Evolutionary conservation across 2,888 invertebrate genomes (phyloP).

Genomic region (Megalurothrips usitatus): DNA sequence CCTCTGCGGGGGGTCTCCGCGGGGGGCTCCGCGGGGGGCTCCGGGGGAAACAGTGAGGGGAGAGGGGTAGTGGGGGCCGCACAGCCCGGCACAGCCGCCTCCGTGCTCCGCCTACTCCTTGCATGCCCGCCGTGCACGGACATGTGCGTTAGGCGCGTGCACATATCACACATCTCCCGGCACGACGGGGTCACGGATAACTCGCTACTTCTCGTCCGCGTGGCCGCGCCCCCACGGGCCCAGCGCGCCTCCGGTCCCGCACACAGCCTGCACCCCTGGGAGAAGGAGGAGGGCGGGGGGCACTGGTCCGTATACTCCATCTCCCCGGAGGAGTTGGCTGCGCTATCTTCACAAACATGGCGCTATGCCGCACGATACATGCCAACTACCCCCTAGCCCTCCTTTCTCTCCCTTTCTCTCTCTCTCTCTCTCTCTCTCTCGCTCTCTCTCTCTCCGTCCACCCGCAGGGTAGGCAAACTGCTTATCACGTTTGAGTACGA

Average conservation of each 20-base stretch:
- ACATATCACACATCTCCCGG: neutral
- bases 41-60: no score
- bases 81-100: neutral
- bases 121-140: no score
- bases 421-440: no score
- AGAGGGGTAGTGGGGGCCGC: no score
- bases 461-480: constrained; percentile 6
- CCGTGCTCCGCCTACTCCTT: no score
- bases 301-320: neutral
- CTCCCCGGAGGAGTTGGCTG: neutral
- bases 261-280: neutral
- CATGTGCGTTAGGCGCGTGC: no score
- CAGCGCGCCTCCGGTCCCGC: neutral
- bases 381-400: neutral
- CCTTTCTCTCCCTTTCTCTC: no score
- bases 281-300: neutral
- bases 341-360: constrained; percentile 10
- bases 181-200: neutral
- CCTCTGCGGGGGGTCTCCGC: neutral
- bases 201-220: neutral
- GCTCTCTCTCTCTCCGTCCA: no score
- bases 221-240: neutral
- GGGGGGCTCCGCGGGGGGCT: neutral
- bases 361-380: neutral
- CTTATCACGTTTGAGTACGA: neutral